Base-by-base conservation (phyloP, 2,797 vertebrate species). In the Epinephelus coioides region DNA sequence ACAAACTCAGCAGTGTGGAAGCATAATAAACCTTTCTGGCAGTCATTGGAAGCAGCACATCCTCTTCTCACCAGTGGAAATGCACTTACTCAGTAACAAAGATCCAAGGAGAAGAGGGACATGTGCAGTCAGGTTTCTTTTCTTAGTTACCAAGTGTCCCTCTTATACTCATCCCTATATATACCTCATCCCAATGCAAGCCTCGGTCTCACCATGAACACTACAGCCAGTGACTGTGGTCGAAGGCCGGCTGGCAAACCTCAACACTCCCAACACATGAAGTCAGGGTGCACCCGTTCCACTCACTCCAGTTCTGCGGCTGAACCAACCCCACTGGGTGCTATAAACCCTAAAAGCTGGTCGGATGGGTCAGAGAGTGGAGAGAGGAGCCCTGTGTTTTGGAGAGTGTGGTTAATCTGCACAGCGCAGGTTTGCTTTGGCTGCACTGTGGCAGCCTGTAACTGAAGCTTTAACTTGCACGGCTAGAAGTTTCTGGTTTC, bases 391-490 rank as follows among this genome's bases (percentile, higher is more conserved):
- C 15, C 27, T 55, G 78, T 81, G 76, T 82, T 85, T 73, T 51
- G 54, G 66, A 68, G 69, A 74, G 50, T 78, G 82, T 64, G 86
- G 84, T 83, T 79, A 82, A 88, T 84, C 68, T 83, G 77, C 67
- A 68, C 27, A 62, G 74, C 23, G n/a, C 79, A 81, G 86, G 78
- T 88, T 85, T 85, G 86, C 68, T 80, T 87, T 84, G 86, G 81
- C 84, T 81, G 53, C 59, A 23, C 54, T 3, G 53, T 61, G 72
- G 86, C 76, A 46, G 72, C 44, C 64, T 67, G 88, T 84, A 92
- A 90, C 79, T n/a, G 14, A 70, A 93, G 78, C 83, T 89, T 64
- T 62, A 83, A 93, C 86, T 86, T 78, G 62, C 81, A 86, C 25
- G 6, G 84, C 73, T 65, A 12, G 2, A 72, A 54, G 84, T 78